Evolutionary conservation across 2,888 invertebrate genomes (phyloP).

Genomic region (Neria commutata): DNA sequence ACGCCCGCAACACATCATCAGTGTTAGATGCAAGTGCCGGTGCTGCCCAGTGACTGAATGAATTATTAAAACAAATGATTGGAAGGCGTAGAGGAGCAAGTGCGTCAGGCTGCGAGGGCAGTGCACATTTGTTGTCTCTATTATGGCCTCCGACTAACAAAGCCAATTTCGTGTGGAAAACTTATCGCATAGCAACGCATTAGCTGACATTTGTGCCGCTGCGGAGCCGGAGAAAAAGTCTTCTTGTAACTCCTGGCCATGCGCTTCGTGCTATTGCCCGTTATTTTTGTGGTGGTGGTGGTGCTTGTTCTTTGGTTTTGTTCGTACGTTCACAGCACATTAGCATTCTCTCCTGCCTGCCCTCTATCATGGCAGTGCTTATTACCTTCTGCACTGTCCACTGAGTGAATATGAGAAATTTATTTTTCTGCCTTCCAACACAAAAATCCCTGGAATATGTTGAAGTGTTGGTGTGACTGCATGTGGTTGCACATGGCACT

Average conservation of each 20-base stretch:
- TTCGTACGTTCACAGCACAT: neutral
- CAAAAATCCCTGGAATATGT: neutral
- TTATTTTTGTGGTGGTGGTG: neutral
- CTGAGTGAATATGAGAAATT: neutral
- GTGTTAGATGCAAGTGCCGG: neutral
- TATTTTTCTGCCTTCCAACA: neutral
- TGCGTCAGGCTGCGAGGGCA: too few relatives aligned
- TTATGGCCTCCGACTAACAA: neutral
- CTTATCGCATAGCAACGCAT: conserved; percentile 39
- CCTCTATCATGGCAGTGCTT: neutral
- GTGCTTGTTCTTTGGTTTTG: neutral
- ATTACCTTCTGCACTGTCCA: neutral
- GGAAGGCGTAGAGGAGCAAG: conserved; percentile 3
- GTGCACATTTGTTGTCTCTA: neutral
- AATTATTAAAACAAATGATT: conserved; percentile 25
- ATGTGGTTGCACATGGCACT: too few relatives aligned
- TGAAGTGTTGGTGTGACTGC: too few relatives aligned
- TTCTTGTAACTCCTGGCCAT: conserved; percentile 15
- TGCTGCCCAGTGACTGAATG: neutral
- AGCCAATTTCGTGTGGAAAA: conserved; percentile 1
- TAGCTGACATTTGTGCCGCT: conserved; percentile 34
- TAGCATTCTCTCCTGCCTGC: neutral
- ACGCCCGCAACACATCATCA: too few relatives aligned
- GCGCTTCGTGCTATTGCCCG: neutral
- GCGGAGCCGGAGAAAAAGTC: too few relatives aligned